A percentile compares a stretch with the other conserved stretches of the same genome.
Evolutionary conservation across 2,888 invertebrate genomes (phyloP).

Genomic region (Rotaria macrura): DNA sequence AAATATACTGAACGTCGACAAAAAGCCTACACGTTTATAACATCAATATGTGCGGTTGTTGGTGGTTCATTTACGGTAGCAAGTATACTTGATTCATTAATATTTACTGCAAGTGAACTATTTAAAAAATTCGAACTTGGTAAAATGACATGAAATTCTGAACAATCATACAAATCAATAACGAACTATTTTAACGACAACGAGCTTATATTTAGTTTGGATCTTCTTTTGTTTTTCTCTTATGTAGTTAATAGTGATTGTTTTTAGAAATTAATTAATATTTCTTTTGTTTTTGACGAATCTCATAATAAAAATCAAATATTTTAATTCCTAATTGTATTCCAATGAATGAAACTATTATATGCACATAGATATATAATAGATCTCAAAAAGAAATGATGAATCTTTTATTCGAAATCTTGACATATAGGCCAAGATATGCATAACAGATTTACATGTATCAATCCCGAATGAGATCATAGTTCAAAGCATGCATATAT

Average conservation of each 20-base stretch:
- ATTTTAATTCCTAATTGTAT: no score
- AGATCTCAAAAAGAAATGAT: neutral
- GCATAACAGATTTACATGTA: neutral
- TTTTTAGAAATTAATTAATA: neutral
- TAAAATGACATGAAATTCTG: constrained; percentile 51
- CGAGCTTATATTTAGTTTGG: neutral
- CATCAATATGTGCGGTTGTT: constrained; percentile 56
- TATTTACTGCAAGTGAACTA: constrained; percentile 56
- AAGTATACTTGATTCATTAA: constrained; percentile 55
- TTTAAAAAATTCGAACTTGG: constrained; percentile 56
- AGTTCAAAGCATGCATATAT: no score
- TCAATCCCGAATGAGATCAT: neutral
- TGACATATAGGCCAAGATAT: neutral
- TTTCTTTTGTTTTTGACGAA: neutral
- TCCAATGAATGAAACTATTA: neutral
- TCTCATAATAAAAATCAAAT: neutral
- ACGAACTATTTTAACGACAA: neutral
- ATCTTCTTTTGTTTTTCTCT: neutral
- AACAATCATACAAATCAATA: neutral
- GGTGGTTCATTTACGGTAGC: constrained; percentile 58
- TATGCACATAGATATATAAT: no score
- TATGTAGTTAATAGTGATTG: neutral
- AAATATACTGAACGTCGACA: constrained; percentile 53
- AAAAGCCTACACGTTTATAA: constrained; percentile 56
- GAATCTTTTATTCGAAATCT: neutral